Conservation (phyloP, 1,140 invertebrate genomes). For the Drosophila parabipectinata region DNA sequence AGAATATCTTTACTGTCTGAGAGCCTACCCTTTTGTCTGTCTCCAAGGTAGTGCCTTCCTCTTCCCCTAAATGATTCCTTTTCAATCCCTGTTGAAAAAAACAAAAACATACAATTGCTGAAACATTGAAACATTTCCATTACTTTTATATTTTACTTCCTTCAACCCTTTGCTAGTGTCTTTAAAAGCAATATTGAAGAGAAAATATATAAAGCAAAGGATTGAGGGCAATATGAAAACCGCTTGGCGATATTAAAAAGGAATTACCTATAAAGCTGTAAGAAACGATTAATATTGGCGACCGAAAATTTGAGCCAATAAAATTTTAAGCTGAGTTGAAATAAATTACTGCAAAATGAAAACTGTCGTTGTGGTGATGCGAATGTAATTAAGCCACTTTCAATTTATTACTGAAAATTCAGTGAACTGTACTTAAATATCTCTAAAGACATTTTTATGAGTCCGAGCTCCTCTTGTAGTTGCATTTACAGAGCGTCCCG, state of each 20-base stretch:
- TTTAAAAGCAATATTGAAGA: not conserved
- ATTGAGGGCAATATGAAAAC: not conserved
- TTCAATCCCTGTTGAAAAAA: not conserved
- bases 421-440: not conserved
- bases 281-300: no score
- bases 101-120: no score
- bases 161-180: not conserved
- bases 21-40: not conserved
- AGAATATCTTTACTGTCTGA: not conserved
- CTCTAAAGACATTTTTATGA: no score
- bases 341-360: not conserved
- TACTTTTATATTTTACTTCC: not conserved
- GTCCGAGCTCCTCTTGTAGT: not conserved
- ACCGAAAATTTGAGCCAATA: not conserved
- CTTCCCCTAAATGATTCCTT: not conserved
- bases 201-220: not conserved
- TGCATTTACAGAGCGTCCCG: not conserved
- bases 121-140: not conserved
- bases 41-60: not conserved
- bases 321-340: not conserved
- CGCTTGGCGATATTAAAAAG: not conserved
- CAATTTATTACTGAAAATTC: not conserved
- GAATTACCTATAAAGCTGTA: not conserved
- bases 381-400: not conserved
- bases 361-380: not conserved